Base-by-base conservation (phyloP, 2,888 invertebrate species). In the Mylabris sibirica region DNA sequence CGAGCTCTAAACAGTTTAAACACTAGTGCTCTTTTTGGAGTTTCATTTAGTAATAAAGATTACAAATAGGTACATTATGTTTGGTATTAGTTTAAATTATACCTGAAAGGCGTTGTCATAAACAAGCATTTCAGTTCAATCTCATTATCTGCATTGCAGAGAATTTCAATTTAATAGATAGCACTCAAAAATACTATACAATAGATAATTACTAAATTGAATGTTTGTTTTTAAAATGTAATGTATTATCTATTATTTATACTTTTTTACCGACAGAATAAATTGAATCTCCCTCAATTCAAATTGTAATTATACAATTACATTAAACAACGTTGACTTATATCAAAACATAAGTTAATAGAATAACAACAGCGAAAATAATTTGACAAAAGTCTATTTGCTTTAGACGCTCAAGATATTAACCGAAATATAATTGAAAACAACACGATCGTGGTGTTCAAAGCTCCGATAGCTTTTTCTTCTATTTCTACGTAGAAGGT, bases 71-170 rank as follows among this genome's bases (percentile, higher is more conserved):
- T 44, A 44, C 44, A 44, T 4, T n/a, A 44, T 44, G 44, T n/a
- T 44, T 44, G 17, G 44, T 44, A 44, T 44, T 44, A 44, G 44
- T 44, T 44, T 17, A 44, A 44, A 44, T 44, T 44, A n/a, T 6
- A 44, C 17, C 44, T 44, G 44, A 44, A 44, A 44, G 44, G 44
- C 44, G n/a, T 17, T 44, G 44, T 44, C 44, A 44, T 44, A 44
- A 44, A 44, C 44, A 44, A 44, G 44, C 44, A 17, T 44, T 44
- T 44, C 17, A 44, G 44, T 44, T 17, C 17, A 44, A 1, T 44
- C n/a, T 44, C 44, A 44, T 17, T n/a, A 17, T 44, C n/a, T 44
- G 17, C 44, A 44, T 44, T 44, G 17, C 44, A 44, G 44, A 17
- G 44, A 17, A 17, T 17, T 44, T 44, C 44, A 1, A 8, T 44